phyloP scores from a whole-genome alignment of 2,113 vertebrate genomes.

The Coracopsis vasa region DNA sequence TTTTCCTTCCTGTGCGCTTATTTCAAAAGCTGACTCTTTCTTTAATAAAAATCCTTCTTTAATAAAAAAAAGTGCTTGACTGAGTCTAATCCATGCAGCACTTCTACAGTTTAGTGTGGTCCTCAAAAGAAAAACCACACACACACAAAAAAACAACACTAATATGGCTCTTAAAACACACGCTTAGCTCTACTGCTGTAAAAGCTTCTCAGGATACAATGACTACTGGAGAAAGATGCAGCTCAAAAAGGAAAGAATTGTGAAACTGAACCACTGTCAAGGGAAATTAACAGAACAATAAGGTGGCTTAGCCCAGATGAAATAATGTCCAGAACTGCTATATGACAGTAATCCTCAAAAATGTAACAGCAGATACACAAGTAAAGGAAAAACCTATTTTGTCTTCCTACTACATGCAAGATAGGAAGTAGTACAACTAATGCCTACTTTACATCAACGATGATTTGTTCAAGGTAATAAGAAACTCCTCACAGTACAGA shows the following conservation, averaged over 20 bases:
- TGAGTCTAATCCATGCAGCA: background rate
- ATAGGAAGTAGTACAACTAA: background rate
- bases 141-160: background rate
- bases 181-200: background rate
- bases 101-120: background rate
- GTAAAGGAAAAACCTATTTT: background rate
- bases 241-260: background rate
- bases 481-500: background rate
- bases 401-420: background rate
- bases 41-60: background rate
- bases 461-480: background rate
- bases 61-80: background rate
- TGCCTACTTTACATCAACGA: rapidly evolving
- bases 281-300: background rate
- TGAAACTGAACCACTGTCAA: background rate
- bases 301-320: background rate
- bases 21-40: background rate
- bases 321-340: background rate
- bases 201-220: background rate
- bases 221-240: background rate
- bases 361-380: background rate
- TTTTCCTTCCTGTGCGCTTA: background rate
- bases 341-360: background rate
- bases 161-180: background rate
- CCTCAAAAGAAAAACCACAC: background rate